A percentile compares a stretch with the other conserved stretches of the same genome.
phyloP scores from a whole-genome alignment of 2,113 vertebrate genomes.

The Antechinus flavipes region DNA sequence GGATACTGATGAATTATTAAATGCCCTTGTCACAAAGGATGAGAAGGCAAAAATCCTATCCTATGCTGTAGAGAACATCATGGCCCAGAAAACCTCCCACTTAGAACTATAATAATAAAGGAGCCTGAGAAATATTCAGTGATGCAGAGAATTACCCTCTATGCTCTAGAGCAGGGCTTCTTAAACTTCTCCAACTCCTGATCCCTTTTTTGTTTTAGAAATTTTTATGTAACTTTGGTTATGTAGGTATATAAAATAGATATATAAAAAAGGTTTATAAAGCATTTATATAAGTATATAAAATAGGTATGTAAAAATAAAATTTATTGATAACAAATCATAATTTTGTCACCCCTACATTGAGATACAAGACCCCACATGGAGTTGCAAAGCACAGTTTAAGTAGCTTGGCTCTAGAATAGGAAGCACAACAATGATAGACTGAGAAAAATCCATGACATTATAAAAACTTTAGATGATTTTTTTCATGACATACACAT shows the following conservation, averaged over 20 bases:
- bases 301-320: no score
- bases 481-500: background rate
- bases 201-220: no score
- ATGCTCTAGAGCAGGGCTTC: background rate
- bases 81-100: background rate
- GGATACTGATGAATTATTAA: background rate
- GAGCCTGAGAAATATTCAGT: background rate
- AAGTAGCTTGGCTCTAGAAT: no score
- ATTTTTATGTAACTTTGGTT: no score
- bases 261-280: no score
- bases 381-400: no score
- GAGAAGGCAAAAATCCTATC: background rate
- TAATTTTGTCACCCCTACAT: no score
- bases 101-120: background rate
- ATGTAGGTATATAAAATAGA: no score
- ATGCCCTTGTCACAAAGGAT: background rate
- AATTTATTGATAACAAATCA: no score
- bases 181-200: no score
- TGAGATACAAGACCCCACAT: no score
- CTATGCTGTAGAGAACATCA: background rate
- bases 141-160: background rate
- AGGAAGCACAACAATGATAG: background rate
- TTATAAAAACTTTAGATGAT: background rate
- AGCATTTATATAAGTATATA: no score
- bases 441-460: background rate